Percentiles rank a stretch among this genome's conserved stretches.
Conservation (phyloP, 2,113 vertebrate genomes). For the Taxidea taxus region DNA sequence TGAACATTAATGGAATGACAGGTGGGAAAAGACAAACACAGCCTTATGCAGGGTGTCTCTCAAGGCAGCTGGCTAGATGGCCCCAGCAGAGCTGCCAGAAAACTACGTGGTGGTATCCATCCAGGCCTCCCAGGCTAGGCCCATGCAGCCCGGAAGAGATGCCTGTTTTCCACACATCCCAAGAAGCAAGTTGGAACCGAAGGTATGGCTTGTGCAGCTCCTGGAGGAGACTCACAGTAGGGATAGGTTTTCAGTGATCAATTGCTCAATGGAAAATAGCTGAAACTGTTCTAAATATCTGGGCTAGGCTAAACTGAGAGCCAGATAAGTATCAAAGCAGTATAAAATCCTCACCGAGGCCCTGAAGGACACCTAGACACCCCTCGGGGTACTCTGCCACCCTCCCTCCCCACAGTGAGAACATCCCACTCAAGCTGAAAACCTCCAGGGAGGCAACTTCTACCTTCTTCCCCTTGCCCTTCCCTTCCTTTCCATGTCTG, state of each 20-base stretch:
- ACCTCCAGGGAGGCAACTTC: not conserved
- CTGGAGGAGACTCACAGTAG: not conserved
- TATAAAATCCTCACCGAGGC: not conserved
- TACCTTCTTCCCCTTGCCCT: not conserved
- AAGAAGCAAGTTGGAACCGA: not conserved
- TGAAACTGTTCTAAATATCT: not conserved
- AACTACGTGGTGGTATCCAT: not conserved
- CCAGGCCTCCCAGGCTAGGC: not conserved
- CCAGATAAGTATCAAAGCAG: not conserved
- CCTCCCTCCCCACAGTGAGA: not conserved
- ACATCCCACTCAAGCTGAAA: not conserved
- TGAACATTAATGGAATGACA: conserved; percentile 33
- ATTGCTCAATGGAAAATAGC: not conserved
- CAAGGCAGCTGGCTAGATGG: not conserved
- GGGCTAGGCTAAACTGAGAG: not conserved
- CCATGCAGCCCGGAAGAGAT: not conserved
- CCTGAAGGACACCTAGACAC: not conserved
- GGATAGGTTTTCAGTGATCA: not conserved
- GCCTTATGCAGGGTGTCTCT: not conserved
- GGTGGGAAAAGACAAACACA: conserved; percentile 45
- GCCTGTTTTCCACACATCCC: not conserved
- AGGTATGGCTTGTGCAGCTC: not conserved
- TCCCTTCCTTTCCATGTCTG: not conserved
- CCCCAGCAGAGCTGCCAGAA: not conserved
- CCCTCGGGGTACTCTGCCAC: not conserved